Conservation (phyloP, 2,888 invertebrate genomes). For the Tachina lurida region DNA sequence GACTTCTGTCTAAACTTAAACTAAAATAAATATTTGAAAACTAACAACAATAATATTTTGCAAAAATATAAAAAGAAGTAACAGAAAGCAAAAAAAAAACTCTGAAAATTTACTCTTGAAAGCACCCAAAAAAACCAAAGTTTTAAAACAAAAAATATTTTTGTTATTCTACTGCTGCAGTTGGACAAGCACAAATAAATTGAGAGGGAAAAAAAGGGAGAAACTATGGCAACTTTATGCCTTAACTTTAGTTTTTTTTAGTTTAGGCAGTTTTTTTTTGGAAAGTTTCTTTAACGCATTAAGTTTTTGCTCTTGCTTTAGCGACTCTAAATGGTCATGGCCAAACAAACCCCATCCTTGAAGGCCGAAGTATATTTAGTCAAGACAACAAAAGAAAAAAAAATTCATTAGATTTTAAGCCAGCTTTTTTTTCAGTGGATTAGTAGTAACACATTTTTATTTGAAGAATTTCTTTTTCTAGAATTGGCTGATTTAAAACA, state of each 20-base stretch:
- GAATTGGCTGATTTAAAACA: no score
- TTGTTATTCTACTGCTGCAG: conserved; percentile 16
- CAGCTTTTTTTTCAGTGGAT: no score
- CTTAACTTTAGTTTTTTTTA: not conserved
- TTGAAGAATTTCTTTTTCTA: no score
- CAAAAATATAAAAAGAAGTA: not conserved
- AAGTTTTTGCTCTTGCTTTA: not conserved
- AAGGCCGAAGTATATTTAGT: no score
- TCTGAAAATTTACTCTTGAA: conserved; percentile 45
- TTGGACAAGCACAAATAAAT: conserved; percentile 22
- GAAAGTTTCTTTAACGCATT: conserved; percentile 11
- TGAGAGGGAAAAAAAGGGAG: not conserved
- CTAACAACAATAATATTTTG: conserved; percentile 13
- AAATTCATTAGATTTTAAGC: no score
- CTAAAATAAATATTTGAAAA: conserved; percentile 55
- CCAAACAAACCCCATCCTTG: no score
- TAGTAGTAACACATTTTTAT: no score
- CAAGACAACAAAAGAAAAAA: not conserved
- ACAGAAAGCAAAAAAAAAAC: not conserved
- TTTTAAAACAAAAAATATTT: conserved; percentile 34
- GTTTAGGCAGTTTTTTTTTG: not conserved
- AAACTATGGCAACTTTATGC: conserved; percentile 17
- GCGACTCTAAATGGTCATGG: not conserved
- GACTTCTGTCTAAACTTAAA: conserved; percentile 30
- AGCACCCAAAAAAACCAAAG: conserved; percentile 29